Conservation (phyloP, 2,888 invertebrate genomes). For the Drosophila kambysellisi region DNA sequence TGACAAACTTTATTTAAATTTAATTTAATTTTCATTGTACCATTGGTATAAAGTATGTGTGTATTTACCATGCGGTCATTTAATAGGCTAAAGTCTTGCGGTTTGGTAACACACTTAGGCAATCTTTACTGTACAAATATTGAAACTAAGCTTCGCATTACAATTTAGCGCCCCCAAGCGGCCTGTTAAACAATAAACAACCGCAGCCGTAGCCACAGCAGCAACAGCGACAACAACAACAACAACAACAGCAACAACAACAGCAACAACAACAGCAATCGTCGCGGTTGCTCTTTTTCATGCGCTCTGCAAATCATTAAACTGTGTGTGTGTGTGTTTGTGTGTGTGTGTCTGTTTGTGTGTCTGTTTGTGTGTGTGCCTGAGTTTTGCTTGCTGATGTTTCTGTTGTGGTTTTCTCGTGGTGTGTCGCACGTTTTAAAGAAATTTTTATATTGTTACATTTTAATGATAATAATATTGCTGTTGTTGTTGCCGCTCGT, state of each 20-base stretch:
- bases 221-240: slow-evolving; percentile 22
- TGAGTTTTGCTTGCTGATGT: slow-evolving; percentile 27
- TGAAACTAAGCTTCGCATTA: slow-evolving; percentile 57
- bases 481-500: slow-evolving; percentile 5
- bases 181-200: slow-evolving; percentile 69
- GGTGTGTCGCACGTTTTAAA: slow-evolving; percentile 62
- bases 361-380: slow-evolving; percentile 12
- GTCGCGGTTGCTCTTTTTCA: slow-evolving; percentile 19
- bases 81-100: slow-evolving; percentile 20
- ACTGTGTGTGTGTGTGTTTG: not conserved
- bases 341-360: slow-evolving; percentile 16
- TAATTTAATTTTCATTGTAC: not conserved
- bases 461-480: slow-evolving; percentile 58
- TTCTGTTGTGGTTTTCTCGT: slow-evolving; percentile 55
- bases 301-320: slow-evolving; percentile 24
- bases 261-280: slow-evolving; percentile 33
- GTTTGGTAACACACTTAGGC: slow-evolving; percentile 36
- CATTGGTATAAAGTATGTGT: not conserved
- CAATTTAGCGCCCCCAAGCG: slow-evolving; percentile 80
- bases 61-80: slow-evolving; percentile 7
- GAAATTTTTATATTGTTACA: slow-evolving; percentile 54
- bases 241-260: slow-evolving; percentile 32
- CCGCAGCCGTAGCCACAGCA: slow-evolving; percentile 37
- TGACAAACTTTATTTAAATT: not conserved
- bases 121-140: slow-evolving; percentile 51